Evolutionary conservation across 2,113 vertebrate genomes (phyloP), one percentile per base, ranked within the genome.

Genomic region (Nesospiza acunhae): DNA sequence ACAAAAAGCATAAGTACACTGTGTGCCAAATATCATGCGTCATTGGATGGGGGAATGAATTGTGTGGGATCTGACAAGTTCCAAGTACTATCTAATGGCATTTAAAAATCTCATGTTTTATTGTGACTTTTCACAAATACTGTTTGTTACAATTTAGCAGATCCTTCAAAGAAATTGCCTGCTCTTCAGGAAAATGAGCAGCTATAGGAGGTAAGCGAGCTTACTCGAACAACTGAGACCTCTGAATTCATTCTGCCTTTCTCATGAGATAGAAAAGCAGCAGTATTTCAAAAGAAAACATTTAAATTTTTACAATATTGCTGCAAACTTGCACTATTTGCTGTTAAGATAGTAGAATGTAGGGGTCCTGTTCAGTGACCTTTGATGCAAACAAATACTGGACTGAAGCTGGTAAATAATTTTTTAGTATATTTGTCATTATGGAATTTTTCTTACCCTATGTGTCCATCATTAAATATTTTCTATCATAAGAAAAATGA

Each of bases 31-130:
- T 89, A 85, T 28, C 42, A 58, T 41, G 64, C 2, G 0, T 93
- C 84, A 76, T 26, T 90, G 85, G 13, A 58, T 74, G 22, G 53
- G 33, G 39, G 50, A 67, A 96, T 62, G 89, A 91, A 89, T 77
- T 95, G 72, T 93, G 84, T 95, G 79, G 90, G 85, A 90, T 89
- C 60, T 93, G 92, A 94, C 75, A 93, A 88, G 84, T 90, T 93
- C 87, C 41, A 69, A 64, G 69, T 23, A 70, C 74, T 94, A 56
- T 68, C 69, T 92, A 87, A 94, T 90, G 73, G 39, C 52, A 88
- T 90, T 94, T 91, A 60, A 84, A 92, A 92, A 37, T 5, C 50
- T 72, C 24, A 3, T 81, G 42, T 58, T 94, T 93, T 94, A 84
- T 91, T 90, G 56, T 93, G 89, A 84, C 47, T 96, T 94, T 94